Evolutionary conservation across 2,113 vertebrate genomes (phyloP).

Genomic region (Paramisgurnus dabryanus): DNA sequence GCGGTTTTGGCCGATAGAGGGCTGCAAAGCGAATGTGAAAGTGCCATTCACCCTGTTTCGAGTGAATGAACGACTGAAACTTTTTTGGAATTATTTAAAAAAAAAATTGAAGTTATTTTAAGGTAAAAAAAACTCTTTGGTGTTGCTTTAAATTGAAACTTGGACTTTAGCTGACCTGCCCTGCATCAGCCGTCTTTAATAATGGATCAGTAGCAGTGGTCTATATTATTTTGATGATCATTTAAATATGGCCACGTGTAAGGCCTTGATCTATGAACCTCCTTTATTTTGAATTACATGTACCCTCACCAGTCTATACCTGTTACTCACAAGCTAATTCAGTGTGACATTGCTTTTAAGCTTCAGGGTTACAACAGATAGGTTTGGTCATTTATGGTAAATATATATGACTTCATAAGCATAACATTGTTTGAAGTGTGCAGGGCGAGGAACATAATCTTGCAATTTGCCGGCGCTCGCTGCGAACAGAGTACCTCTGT

Average conservation of each 20-base stretch:
- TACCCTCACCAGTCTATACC: not conserved
- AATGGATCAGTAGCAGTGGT: constrained; percentile 20
- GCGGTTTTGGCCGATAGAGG: too few species aligned
- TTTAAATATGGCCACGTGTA: not conserved
- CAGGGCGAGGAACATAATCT: not conserved
- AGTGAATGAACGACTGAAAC: too few species aligned
- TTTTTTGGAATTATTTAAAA: too few species aligned
- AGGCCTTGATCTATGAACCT: constrained; percentile 45
- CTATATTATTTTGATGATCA: constrained; percentile 51
- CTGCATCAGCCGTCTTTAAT: constrained; percentile 15
- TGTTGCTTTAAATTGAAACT: not conserved
- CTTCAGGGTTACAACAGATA: not conserved
- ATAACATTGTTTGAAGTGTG: not conserved
- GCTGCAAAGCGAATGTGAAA: too few species aligned
- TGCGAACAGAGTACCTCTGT: not conserved
- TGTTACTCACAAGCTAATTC: constrained; percentile 7
- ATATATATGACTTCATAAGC: not conserved
- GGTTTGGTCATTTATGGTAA: not conserved
- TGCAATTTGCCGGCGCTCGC: not conserved
- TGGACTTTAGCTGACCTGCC: not conserved
- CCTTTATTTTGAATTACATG: constrained; percentile 5
- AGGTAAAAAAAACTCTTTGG: too few species aligned
- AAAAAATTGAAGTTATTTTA: too few species aligned
- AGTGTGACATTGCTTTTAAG: not conserved
- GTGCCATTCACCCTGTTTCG: too few species aligned